A percentile compares a stretch with the other conserved stretches of the same genome.
Evolutionary conservation across 2,888 invertebrate species (phyloP).

Genomic region (Dascillus cervinus): DNA sequence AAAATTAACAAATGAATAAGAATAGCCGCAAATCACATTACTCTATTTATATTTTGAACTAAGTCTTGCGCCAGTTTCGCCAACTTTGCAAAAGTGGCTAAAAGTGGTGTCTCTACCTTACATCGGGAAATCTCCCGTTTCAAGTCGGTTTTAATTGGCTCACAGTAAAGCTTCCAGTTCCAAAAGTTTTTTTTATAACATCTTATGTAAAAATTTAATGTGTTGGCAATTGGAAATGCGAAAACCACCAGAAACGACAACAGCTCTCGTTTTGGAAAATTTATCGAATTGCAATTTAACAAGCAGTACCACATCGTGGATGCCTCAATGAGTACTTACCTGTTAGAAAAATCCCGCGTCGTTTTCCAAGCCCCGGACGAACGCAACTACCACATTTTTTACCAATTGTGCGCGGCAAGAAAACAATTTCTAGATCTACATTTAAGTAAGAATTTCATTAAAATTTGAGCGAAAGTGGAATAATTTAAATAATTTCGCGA

Average conservation of each 20-base stretch:
- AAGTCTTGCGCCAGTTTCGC: too few relatives aligned
- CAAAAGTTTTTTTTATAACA: not conserved
- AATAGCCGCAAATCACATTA: too few relatives aligned
- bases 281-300: conserved; percentile 89
- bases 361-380: conserved; percentile 92
- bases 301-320: conserved; percentile 78
- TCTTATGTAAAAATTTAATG: conserved; percentile 2
- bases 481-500: too few relatives aligned
- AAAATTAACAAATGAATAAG: too few relatives aligned
- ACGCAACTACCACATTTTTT: conserved; percentile 97
- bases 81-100: too few relatives aligned
- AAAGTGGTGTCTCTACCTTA: too few relatives aligned
- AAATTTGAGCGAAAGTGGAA: too few relatives aligned
- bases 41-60: too few relatives aligned
- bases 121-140: too few relatives aligned
- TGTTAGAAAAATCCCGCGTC: conserved; percentile 94
- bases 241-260: conserved; percentile 98
- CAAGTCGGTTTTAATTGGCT: too few relatives aligned
- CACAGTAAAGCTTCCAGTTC: too few relatives aligned
- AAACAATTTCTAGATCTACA: conserved; percentile 61
- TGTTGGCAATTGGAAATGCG: conserved; percentile 92
- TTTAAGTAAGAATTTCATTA: conserved; percentile 65
- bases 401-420: conserved; percentile 87
- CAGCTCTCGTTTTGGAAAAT: conserved; percentile 96
- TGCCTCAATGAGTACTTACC: conserved; percentile 94